These are phyloP conservation scores for Tenodera sinensis DNA, from an alignment of 2,888 invertebrate species.

Conservation along the genomic window DNA sequence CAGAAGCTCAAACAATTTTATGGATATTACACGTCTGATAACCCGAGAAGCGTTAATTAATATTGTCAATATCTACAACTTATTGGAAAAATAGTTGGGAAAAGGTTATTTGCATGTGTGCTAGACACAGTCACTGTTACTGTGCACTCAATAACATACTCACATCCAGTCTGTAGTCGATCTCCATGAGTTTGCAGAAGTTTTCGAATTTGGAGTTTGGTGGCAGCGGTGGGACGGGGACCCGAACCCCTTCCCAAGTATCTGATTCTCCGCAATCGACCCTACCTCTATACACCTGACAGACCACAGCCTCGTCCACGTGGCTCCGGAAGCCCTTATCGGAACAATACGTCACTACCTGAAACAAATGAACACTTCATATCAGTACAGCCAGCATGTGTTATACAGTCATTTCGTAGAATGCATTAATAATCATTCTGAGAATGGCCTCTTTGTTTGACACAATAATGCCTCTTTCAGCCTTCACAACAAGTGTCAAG, in stretches of 20 bases:
- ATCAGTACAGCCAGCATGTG: background rate
- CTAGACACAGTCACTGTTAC: too few relatives aligned
- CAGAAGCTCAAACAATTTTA: too few relatives aligned
- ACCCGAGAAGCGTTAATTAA: too few relatives aligned
- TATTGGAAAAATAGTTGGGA: too few relatives aligned
- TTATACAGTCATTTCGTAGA: background rate
- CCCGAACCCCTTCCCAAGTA: slow-evolving; percentile 33
- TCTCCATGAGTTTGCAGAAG: slow-evolving; percentile 37
- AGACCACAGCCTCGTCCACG: slow-evolving; percentile 35
- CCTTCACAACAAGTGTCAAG: too few relatives aligned
- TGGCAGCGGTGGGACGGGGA: slow-evolving; percentile 36
- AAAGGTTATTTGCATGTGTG: too few relatives aligned
- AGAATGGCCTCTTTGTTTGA: background rate
- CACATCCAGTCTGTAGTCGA: slow-evolving; percentile 38
- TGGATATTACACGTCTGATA: too few relatives aligned
- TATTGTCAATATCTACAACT: too few relatives aligned
- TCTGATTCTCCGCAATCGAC: slow-evolving; percentile 36
- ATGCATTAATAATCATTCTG: background rate
- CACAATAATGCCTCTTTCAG: too few relatives aligned
- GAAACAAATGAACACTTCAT: slow-evolving; percentile 12
- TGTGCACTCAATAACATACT: slow-evolving; percentile 18
- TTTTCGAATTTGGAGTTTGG: slow-evolving; percentile 35
- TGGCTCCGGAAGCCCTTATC: slow-evolving; percentile 35
- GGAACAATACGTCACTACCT: slow-evolving; percentile 37
- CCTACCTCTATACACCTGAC: slow-evolving; percentile 34